phyloP scores from a whole-genome alignment of 2,888 invertebrate species.

The Lithophane leautieri region DNA sequence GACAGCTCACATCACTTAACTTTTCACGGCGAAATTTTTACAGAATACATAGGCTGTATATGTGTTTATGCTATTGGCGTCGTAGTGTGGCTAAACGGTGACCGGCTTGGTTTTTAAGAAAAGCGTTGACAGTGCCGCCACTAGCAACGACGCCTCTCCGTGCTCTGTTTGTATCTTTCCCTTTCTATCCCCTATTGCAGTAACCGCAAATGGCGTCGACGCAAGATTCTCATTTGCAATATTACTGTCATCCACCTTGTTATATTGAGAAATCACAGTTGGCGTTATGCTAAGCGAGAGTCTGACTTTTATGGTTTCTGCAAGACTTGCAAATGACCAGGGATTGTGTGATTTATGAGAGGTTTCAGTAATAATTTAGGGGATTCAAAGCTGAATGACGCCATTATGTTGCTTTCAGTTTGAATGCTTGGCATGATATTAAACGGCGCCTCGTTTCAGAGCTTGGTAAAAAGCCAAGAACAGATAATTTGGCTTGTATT shows the following conservation, averaged over 20 bases:
- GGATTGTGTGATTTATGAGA: constrained; percentile 16
- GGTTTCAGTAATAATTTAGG: constrained; percentile 7
- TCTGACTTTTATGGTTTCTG: constrained; percentile 46
- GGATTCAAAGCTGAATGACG: neutral
- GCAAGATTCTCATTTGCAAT: constrained; percentile 52
- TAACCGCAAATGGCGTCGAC: constrained; percentile 38
- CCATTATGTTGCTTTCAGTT: constrained; percentile 4
- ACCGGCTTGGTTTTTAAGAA: neutral
- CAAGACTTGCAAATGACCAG: constrained; percentile 38
- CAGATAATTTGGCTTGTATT: constrained; percentile 25
- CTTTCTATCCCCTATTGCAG: constrained; percentile 19
- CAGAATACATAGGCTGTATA: too few relatives aligned
- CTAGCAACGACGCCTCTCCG: too few relatives aligned
- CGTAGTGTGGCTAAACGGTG: too few relatives aligned
- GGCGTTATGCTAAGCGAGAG: constrained; percentile 41
- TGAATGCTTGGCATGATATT: constrained; percentile 12
- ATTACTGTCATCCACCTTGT: constrained; percentile 49
- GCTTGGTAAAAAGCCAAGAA: constrained; percentile 45
- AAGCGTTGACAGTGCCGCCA: neutral
- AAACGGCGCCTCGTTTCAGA: constrained; percentile 22
- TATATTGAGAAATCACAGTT: constrained; percentile 54
- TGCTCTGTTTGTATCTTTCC: constrained; percentile 5
- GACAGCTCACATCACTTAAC: too few relatives aligned
- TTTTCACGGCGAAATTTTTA: too few relatives aligned
- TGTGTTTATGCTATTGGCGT: neutral